Evolutionary conservation across 1,140 invertebrate species (phyloP), one percentile per base, ranked within the genome.

Genomic region (Dendroctonus ponderosae): DNA sequence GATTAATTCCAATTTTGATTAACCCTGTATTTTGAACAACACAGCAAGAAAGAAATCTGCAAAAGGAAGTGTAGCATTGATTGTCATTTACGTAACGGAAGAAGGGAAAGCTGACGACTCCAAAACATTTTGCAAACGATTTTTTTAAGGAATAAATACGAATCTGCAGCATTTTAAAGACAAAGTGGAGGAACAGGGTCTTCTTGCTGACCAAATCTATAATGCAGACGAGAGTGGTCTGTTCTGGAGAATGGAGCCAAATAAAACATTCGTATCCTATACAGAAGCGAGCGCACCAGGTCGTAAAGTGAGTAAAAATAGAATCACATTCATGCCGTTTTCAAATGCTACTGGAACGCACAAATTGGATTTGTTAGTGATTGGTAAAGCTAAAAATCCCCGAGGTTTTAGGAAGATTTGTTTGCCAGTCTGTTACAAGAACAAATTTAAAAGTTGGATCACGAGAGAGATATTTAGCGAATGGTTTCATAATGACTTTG

Each of bases 401-500:
- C 59, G 46, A 12, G 49, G 38, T 37, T 68, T 64, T 37, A 64
- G 46, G 40, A 70, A 58, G 69, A 65, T 69, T 78, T 37, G 66
- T 76, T 38, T 66, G 15, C 74, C 71, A 59, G 70, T 79, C 41
- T 61, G 57, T 39, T 78, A 76, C 70, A 74, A 74, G 59, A 73
- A 70, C 14, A 1, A 26, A 2, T 26, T 26, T 40, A 73, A 63
- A 70, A 69, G 44, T 65, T 76, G 67, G 68, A 66, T 77, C 64
- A 71, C 69, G 49, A 49, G 59, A 54, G 65, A 68, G 7, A 5
- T 69, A 40, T 69, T 65, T 49, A 26, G 51, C 52, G 70, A 77
- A 67, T 79, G 74, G 77, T 78, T 78, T 72, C 66, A 75, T 63
- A 70, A 74, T 67, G 67, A 69, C 53, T 77, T 79, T 75, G 70